phyloP scores from a whole-genome alignment of 2,113 vertebrate genomes.

The Heteronetta atricapilla region DNA sequence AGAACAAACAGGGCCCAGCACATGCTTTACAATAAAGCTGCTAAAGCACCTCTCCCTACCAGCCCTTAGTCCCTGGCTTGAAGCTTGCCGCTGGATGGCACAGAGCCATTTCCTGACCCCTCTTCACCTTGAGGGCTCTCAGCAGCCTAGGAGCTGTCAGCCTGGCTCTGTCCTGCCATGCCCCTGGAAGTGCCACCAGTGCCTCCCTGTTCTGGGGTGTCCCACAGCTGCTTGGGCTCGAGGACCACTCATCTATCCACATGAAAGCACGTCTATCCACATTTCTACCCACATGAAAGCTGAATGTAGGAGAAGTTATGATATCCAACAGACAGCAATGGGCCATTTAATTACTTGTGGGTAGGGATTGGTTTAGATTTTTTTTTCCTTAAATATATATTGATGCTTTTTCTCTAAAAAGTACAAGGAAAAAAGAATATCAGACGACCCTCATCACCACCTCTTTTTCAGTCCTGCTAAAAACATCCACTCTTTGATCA shows the following conservation, averaged over 20 bases:
- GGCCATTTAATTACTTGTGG: background rate
- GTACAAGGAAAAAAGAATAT: background rate
- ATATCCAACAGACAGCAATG: background rate
- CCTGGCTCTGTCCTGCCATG: background rate
- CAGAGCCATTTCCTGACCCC: background rate
- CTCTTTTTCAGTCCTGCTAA: background rate
- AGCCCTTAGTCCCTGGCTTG: background rate
- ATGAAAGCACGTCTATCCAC: background rate
- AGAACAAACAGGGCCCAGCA: background rate
- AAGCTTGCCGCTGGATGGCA: background rate
- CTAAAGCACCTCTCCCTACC: background rate
- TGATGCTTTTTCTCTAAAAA: background rate
- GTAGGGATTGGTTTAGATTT: background rate
- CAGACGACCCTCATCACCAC: background rate
- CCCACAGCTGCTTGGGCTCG: background rate
- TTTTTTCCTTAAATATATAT: background rate
- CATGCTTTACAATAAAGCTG: background rate
- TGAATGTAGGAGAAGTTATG: background rate
- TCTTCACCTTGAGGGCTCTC: background rate
- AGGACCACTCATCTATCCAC: background rate
- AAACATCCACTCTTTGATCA: background rate
- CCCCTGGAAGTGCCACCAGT: background rate
- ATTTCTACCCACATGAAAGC: rapidly evolving
- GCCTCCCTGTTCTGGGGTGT: background rate
- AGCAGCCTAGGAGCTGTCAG: background rate